Base-by-base conservation (phyloP, 2,113 vertebrate genomes). In the Dasyurus viverrinus region DNA sequence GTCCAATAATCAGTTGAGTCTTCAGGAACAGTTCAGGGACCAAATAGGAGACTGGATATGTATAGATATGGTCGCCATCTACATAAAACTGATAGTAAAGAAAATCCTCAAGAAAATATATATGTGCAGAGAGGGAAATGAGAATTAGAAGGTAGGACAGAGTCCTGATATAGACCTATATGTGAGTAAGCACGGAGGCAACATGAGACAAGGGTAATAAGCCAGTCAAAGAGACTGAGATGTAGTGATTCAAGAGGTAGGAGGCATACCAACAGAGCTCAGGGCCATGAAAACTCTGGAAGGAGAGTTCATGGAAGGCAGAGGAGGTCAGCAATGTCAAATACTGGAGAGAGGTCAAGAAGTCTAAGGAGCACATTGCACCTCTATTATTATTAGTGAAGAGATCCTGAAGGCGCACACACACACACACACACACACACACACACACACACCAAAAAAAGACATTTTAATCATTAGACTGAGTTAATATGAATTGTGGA, bases 401-500 rank as follows among this genome's bases (percentile, higher is more conserved):
- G 46, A 90, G 47, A 47, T 50, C 0, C 16, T 42, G 16, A 23
- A 84, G 6, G 19, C n/a, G 42, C 68, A 23, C 16, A 42, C 16
- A 42, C 12, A 68, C 27, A 76, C 3, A 76, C 12, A 68, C 30
- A 68, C 11, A 68, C 3, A 57, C 26, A 57, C 26, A 57, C 26
- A 57, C 55, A 57, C 55, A 57, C 8, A 57, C 27, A 68, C 11
- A 36, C 11, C 12, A 19, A n/a, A 84, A 22, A 84, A 76, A 93
- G 93, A 53, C 93, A 26, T 24, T 94, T 46, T 57, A 54, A 11
- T 92, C 57, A 95, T 91, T 14, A 76, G 90, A 47, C 94, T 46
- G 95, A 53, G 90, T 97, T 93, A 76, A 60, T 97, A 93, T 96
- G 93, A 91, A 93, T n/a, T 91, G 94, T 89, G 93, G 92, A 94